These are phyloP conservation scores for Caenorhabditis zanzibari DNA, from an alignment of 2,888 invertebrate species.

Conservation along the genomic window DNA sequence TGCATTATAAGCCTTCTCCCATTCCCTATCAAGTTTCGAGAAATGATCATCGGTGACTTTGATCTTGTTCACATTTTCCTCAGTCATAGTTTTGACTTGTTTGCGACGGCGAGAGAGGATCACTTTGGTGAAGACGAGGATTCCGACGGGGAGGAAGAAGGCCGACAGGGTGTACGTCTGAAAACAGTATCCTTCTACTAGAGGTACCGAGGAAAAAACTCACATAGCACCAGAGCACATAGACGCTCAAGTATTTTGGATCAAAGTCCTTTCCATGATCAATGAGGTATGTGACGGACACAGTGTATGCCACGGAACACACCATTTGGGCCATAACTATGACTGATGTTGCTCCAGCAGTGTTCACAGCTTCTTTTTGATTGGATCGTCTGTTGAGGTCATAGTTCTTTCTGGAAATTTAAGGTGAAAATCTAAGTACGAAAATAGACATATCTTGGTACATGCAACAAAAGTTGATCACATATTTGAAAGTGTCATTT, in stretches of 20 bases:
- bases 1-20: background rate
- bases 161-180: constrained; percentile 37
- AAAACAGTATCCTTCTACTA: background rate
- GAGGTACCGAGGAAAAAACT: too few species aligned
- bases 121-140: constrained; percentile 9
- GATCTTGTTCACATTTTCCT: background rate
- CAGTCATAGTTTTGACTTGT: constrained; percentile 1
- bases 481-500: too few species aligned
- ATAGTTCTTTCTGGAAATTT: constrained; percentile 16
- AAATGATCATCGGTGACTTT: background rate
- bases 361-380: constrained; percentile 12
- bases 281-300: background rate
- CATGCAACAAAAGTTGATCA: background rate
- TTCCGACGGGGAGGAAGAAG: constrained; percentile 29
- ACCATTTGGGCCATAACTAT: constrained; percentile 21
- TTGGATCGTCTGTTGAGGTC: background rate
- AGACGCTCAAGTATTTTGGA: background rate
- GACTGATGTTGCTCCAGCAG: constrained; percentile 6
- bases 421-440: background rate
- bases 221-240: constrained; percentile 35
- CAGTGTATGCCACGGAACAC: constrained; percentile 2
- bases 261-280: background rate
- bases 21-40: background rate
- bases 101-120: constrained; percentile 5
- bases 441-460: background rate